phyloP scores from a whole-genome alignment of 2,113 vertebrate genomes.

The Lichenostomus cassidix region DNA sequence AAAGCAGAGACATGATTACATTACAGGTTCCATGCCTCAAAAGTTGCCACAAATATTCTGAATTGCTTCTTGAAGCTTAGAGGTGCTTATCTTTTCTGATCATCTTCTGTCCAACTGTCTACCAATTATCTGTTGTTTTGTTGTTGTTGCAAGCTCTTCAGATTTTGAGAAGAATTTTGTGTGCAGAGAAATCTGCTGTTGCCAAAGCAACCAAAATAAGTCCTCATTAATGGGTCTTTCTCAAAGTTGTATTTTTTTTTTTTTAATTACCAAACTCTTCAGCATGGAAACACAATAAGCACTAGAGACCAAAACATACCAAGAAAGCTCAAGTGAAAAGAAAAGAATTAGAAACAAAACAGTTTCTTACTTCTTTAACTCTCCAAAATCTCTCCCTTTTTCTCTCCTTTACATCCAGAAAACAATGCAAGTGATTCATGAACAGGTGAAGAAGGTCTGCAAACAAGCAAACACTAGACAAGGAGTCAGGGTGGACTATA shows the following conservation, averaged over 20 bases:
- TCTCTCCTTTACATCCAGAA: not conserved
- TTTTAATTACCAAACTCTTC: not conserved
- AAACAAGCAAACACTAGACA: not conserved
- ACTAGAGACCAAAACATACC: not conserved
- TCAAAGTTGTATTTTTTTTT: not conserved
- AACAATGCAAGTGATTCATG: not conserved
- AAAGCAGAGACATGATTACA: not conserved
- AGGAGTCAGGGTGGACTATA: not conserved
- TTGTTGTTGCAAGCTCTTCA: not conserved
- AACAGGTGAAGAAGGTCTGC: not conserved
- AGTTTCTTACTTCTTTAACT: not conserved
- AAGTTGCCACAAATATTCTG: not conserved
- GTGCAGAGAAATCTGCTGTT: not conserved
- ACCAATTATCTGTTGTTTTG: not conserved
- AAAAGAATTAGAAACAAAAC: not conserved
- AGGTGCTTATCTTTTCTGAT: not conserved
- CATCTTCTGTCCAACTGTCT: not conserved
- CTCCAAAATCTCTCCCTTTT: not conserved
- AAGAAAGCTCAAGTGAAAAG: not conserved
- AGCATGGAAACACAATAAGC: not conserved
- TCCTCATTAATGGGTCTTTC: not conserved
- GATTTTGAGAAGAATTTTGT: not conserved
- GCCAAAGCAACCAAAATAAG: not conserved
- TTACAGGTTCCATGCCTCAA: not conserved
- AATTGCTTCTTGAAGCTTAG: not conserved